Conservation (phyloP, 2,888 invertebrate species). For the Folsomia manolachei region DNA sequence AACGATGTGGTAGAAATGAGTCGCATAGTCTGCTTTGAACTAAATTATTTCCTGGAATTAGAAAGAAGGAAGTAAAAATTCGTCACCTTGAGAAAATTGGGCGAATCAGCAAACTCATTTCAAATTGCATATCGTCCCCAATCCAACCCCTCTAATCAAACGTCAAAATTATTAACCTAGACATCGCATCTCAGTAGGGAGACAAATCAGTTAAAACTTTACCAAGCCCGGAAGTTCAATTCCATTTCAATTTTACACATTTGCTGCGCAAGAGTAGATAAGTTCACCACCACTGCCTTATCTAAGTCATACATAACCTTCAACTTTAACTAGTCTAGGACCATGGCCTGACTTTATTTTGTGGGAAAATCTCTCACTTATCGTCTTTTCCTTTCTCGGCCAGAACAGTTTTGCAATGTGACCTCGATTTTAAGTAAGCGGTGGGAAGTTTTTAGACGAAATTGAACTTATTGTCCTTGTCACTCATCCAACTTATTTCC, state of each 20-base stretch:
- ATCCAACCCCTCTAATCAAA: too few species aligned
- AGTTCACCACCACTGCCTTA: background rate
- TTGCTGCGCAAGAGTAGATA: background rate
- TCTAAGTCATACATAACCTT: background rate
- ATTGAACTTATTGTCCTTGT: background rate
- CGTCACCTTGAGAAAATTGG: background rate
- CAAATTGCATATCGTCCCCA: too few species aligned
- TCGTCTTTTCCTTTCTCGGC: background rate
- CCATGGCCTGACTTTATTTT: background rate
- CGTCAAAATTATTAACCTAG: background rate
- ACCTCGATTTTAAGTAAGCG: too few species aligned
- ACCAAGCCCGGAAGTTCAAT: background rate
- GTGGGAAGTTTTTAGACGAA: background rate
- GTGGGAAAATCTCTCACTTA: background rate
- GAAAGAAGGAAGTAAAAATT: too few species aligned
- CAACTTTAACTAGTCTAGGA: background rate
- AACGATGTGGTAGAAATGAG: too few species aligned
- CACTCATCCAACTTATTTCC: background rate
- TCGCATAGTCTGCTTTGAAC: too few species aligned
- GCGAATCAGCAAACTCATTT: too few species aligned
- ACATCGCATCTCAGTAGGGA: background rate
- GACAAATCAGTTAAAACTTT: background rate
- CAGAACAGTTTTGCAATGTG: too few species aligned
- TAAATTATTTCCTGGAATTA: too few species aligned
- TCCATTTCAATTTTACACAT: background rate